These are phyloP conservation scores for Furcula furcula DNA, from an alignment of 2,888 invertebrate species.

Conservation along the genomic window DNA sequence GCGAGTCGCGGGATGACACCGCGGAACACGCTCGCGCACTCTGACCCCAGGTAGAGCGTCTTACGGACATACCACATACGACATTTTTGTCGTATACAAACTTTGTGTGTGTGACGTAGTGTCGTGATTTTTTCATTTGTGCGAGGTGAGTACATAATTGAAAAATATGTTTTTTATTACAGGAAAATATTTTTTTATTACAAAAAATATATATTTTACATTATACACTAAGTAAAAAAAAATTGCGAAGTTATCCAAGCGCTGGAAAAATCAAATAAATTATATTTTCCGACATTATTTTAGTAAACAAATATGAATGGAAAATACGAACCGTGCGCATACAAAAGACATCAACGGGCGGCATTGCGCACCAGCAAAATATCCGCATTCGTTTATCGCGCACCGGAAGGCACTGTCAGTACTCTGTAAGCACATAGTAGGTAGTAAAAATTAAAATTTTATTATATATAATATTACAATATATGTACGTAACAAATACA, in stretches of 20 bases:
- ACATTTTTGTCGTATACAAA: conserved; percentile 16
- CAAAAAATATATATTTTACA: background rate
- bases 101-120: conserved; percentile 62
- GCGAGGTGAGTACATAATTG: conserved; percentile 57
- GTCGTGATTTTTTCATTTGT: conserved; percentile 57
- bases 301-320: background rate
- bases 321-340: conserved; percentile 24
- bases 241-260: too few species aligned
- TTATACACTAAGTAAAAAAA: too few species aligned
- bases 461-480: too few species aligned
- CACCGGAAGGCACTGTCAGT: background rate
- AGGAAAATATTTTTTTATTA: conserved; percentile 4
- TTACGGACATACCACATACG: conserved; percentile 29
- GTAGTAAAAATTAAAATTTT: too few species aligned
- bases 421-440: too few species aligned
- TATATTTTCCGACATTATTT: background rate
- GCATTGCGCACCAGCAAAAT: conserved; percentile 1
- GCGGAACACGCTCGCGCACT: conserved; percentile 62
- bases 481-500: too few species aligned
- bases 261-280: too few species aligned
- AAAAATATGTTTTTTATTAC: conserved; percentile 3
- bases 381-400: background rate
- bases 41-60: conserved; percentile 62
- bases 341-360: conserved; percentile 61
- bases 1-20: conserved; percentile 66